Evolutionary conservation across 2,113 vertebrate genomes (phyloP).

Genomic region (Chionis minor): DNA sequence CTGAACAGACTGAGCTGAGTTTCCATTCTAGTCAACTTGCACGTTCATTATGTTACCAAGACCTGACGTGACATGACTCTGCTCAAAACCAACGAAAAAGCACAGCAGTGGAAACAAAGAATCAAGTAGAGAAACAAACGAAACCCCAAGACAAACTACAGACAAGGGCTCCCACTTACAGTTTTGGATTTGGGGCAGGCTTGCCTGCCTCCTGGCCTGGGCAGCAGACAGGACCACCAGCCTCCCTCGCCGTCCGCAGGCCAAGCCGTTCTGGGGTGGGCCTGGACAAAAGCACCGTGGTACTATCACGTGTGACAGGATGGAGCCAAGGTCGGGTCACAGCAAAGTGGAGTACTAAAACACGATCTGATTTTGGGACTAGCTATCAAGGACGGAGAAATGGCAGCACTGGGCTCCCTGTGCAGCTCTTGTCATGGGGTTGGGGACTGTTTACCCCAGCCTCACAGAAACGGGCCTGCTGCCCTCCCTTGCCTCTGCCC

Average conservation of each 20-base stretch:
- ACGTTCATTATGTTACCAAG: not conserved
- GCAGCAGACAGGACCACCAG: not conserved
- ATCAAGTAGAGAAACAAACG: not conserved
- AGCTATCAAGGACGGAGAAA: not conserved
- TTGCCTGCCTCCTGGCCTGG: not conserved
- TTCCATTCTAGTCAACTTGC: not conserved
- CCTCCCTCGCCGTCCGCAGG: not conserved
- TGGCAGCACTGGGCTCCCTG: not conserved
- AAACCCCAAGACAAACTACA: not conserved
- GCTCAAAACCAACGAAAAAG: not conserved
- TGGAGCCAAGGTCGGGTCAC: not conserved
- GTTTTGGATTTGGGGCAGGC: not conserved
- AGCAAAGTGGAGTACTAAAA: not conserved
- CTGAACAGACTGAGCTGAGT: not conserved
- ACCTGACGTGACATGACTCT: not conserved
- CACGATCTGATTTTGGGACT: not conserved
- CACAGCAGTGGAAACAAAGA: constrained; percentile 21
- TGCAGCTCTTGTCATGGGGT: rapidly evolving
- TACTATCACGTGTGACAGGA: rapidly evolving
- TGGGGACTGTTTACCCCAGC: not conserved
- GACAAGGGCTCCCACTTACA: not conserved
- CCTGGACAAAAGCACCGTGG: not conserved
- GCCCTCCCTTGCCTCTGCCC: not conserved
- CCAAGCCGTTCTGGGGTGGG: not conserved
- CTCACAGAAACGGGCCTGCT: not conserved